phyloP scores from a whole-genome alignment of 1,140 invertebrate species.

The Zaprionus nigranus region DNA sequence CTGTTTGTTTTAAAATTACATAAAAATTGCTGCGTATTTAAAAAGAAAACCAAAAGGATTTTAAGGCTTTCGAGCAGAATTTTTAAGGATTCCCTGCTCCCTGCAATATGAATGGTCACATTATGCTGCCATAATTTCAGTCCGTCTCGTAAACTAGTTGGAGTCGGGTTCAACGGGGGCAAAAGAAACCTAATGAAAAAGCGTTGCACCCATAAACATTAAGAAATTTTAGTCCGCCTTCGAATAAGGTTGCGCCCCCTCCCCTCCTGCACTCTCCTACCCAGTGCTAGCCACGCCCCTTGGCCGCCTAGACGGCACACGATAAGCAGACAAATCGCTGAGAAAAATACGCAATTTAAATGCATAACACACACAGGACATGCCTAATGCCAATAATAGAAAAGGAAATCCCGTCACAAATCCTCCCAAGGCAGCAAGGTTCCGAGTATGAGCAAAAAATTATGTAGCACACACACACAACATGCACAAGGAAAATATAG shows the following conservation, averaged over 20 bases:
- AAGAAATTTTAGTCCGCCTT: conserved; percentile 68
- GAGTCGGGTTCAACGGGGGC: conserved; percentile 50
- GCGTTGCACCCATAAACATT: conserved; percentile 79
- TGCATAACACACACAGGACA: conserved; percentile 85
- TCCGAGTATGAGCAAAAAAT: conserved; percentile 73
- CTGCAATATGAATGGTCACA: conserved; percentile 66
- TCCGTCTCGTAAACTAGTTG: conserved; percentile 73
- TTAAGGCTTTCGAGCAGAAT: conserved; percentile 35
- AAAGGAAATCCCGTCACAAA: conserved; percentile 85
- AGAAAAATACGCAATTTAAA: conserved; percentile 85
- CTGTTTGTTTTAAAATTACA: conserved; percentile 79
- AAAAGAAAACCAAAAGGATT: conserved; percentile 54
- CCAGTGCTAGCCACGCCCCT: conserved; percentile 21
- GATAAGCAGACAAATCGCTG: conserved; percentile 84
- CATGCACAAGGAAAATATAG: conserved; percentile 69
- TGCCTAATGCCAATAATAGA: conserved; percentile 85
- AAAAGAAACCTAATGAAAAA: conserved; percentile 77
- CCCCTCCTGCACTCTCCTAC: background rate
- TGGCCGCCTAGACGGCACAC: conserved; percentile 47
- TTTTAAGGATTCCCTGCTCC: background rate
- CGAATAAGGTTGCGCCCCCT: background rate
- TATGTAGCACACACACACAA: conserved; percentile 58
- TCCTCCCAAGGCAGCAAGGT: conserved; percentile 67
- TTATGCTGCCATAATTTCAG: conserved; percentile 74
- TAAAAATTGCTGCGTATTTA: conserved; percentile 69